Evolutionary conservation across 2,113 vertebrate species (phyloP).

Genomic region (Urocitellus parryii): DNA sequence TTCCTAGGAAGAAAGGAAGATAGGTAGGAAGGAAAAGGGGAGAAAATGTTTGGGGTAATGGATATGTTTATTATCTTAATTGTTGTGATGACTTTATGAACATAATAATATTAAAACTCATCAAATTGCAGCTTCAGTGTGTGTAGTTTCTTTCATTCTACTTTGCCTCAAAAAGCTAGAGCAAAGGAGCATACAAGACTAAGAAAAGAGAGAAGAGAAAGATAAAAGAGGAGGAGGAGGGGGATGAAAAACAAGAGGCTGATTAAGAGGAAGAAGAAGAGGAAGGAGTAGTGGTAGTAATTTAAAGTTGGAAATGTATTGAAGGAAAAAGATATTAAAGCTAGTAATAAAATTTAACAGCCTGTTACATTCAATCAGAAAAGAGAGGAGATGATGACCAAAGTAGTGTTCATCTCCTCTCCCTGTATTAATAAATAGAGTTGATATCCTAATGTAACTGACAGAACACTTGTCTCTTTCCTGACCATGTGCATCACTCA

Average conservation of each 20-base stretch:
- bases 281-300: background rate
- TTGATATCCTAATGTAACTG: background rate
- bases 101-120: background rate
- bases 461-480: background rate
- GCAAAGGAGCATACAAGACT: no score
- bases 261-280: background rate
- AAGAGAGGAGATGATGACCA: slow-evolving; percentile 10
- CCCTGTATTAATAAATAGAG: background rate
- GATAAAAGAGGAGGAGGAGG: background rate
- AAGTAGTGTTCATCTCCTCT: background rate
- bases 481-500: background rate
- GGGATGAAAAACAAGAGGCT: background rate
- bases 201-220: background rate
- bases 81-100: background rate
- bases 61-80: background rate
- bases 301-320: background rate
- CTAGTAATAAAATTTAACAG: background rate
- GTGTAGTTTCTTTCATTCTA: background rate
- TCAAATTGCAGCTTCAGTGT: background rate
- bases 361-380: background rate
- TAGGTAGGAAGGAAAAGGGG: no score
- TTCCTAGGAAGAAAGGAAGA: no score
- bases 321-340: background rate
- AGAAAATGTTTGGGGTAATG: background rate
- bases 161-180: background rate